phyloP scores from a whole-genome alignment of 2,888 invertebrate species.

The Busseola fusca region DNA sequence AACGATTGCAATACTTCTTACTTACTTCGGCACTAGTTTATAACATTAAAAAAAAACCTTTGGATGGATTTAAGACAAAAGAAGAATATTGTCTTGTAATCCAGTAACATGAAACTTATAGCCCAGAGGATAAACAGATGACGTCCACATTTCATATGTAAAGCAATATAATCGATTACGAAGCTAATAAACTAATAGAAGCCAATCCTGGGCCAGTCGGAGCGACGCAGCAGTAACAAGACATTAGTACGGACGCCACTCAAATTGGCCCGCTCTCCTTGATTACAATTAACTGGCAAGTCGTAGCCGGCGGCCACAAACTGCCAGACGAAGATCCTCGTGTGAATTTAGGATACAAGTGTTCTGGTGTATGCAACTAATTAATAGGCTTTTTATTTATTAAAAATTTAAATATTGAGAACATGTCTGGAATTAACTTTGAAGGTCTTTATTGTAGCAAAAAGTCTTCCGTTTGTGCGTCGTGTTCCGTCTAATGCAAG shows the following conservation, averaged over 20 bases:
- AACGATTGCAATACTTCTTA: too few relatives aligned
- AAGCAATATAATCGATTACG: conserved; percentile 40
- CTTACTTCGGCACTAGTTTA: too few relatives aligned
- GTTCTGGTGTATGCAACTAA: conserved; percentile 48
- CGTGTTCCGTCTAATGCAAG: too few relatives aligned
- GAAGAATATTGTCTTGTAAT: neutral
- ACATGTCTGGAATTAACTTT: neutral
- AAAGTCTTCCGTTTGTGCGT: neutral
- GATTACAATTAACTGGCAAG: conserved; percentile 81
- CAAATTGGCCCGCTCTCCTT: conserved; percentile 78
- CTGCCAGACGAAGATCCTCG: conserved; percentile 72
- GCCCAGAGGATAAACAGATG: neutral
- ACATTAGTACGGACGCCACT: conserved; percentile 74
- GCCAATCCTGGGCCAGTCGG: conserved; percentile 55
- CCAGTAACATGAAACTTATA: neutral
- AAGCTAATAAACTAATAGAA: conserved; percentile 63
- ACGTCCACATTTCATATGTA: neutral
- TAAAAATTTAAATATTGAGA: conserved; percentile 8
- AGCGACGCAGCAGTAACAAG: conserved; percentile 67
- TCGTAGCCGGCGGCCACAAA: conserved; percentile 72
- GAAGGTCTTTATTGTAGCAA: neutral
- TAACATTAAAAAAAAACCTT: too few relatives aligned
- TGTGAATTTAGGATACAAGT: conserved; percentile 66
- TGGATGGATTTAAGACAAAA: neutral
- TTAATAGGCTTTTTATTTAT: conserved; percentile 15